Conservation (phyloP, 2,888 invertebrate genomes). For the Gymnosoma rotundatum region DNA sequence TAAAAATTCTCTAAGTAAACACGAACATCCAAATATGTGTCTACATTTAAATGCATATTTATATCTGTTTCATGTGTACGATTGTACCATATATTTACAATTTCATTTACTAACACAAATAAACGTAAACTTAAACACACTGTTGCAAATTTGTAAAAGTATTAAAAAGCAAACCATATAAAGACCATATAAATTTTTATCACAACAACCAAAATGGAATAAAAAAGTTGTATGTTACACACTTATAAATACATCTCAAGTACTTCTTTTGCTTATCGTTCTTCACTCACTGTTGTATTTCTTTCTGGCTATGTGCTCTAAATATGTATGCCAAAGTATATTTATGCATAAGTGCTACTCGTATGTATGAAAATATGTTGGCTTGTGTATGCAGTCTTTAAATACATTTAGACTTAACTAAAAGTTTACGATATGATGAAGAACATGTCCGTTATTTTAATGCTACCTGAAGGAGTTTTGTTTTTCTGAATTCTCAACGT, state of each 20-base stretch:
- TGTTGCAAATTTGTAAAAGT: slow-evolving; percentile 32
- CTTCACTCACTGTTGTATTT: slow-evolving; percentile 23
- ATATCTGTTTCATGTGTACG: not conserved
- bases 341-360: not conserved
- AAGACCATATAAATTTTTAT: slow-evolving; percentile 47
- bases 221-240: slow-evolving; percentile 25
- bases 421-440: slow-evolving; percentile 76
- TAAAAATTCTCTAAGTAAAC: slow-evolving; percentile 47
- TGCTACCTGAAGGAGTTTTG: slow-evolving; percentile 79
- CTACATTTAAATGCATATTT: not conserved
- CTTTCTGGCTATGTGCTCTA: slow-evolving; percentile 14
- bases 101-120: not conserved
- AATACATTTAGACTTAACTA: slow-evolving; percentile 46
- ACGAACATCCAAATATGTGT: slow-evolving; percentile 42
- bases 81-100: slow-evolving; percentile 18
- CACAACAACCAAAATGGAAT: slow-evolving; percentile 55
- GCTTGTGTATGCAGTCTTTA: slow-evolving; percentile 5
- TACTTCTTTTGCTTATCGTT: slow-evolving; percentile 1
- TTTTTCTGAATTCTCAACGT: slow-evolving; percentile 43
- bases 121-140: not conserved
- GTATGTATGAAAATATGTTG: not conserved
- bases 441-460: slow-evolving; percentile 81
- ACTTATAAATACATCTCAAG: not conserved
- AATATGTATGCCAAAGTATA: not conserved
- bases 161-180: slow-evolving; percentile 50